phyloP scores from a whole-genome alignment of 2,797 vertebrate genomes.

The Pitangus sulphuratus region DNA sequence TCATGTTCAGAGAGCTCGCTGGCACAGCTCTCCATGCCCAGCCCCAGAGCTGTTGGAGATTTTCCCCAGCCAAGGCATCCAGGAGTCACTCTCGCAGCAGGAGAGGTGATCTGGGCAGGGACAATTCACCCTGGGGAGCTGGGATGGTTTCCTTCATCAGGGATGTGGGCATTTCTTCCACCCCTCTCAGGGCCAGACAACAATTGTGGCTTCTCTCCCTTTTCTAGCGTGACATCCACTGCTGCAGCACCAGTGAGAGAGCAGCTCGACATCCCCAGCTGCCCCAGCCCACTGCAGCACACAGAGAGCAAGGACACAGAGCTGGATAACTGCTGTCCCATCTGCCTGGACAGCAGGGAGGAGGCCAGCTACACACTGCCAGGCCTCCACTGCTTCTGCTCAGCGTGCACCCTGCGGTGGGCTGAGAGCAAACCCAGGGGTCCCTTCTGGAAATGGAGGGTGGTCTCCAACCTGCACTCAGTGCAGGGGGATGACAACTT shows the following conservation, averaged over 20 bases:
- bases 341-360: neutral
- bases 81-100: neutral
- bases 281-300: neutral
- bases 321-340: neutral
- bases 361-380: neutral
- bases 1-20: too few relatives aligned
- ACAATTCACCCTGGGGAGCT: neutral
- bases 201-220: neutral
- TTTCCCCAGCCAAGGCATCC: accelerated
- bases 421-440: neutral
- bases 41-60: too few relatives aligned
- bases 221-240: accelerated
- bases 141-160: neutral
- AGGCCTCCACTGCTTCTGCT: neutral
- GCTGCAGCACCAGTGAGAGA: neutral
- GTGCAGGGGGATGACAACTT: too few relatives aligned
- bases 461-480: neutral
- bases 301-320: neutral
- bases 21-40: too few relatives aligned
- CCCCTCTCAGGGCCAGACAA: neutral
- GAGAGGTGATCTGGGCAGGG: neutral
- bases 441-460: neutral
- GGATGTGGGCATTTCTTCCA: neutral
- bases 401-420: neutral
- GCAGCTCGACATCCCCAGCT: neutral